Evolutionary conservation across 2,113 vertebrate species (phyloP), one percentile per base, ranked within the genome.

Genomic region (Hypomesus transpacificus): DNA sequence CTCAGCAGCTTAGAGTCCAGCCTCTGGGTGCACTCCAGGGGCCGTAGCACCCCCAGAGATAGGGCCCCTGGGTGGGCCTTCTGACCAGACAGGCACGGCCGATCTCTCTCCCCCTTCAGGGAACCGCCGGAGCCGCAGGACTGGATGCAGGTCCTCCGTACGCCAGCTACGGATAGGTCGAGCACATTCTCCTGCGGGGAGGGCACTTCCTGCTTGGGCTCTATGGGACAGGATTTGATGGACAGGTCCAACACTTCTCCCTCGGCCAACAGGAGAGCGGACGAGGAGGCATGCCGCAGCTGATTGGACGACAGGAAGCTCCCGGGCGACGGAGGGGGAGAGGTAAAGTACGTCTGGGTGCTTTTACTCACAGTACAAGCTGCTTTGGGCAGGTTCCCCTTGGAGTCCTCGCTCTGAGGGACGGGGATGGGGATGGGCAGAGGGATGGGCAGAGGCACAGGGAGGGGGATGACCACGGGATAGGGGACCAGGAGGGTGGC

Each of bases 401-500:
- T 97, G 39, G 91, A 85, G 70, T 96, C 96, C 1, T 94, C 80
- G 0, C 88, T 76, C 13, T 92, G 93, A 70, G 94, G 93, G 69
- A 96, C 85, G 0, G 95, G 95, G 9, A 95, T 87, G 0, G 95
- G 95, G 67, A 98, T 89, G 0, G 96, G 95, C n/a, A 98, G 93
- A 5, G 96, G 96, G 63, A 98, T 90, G 1, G 96, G 96, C 22
- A 98, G 90, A 3, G 97, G 97, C 50, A 98, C 95, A 0, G 97
- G 96, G 77, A 98, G 85, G 2, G 97, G 97, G 52, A 98, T 95
- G 2, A 98, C 95, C 73, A 98, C 94, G 0, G 97, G 97, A 76
- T 97, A 98, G 50, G 97, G 97, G 24, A 98, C 97, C 17, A 98
- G 87, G 17, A 98, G 92, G 0, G 96, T 98, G 46, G 97, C 94